Conservation (phyloP, 2,797 vertebrate species). For the Cyclura pinguis region DNA sequence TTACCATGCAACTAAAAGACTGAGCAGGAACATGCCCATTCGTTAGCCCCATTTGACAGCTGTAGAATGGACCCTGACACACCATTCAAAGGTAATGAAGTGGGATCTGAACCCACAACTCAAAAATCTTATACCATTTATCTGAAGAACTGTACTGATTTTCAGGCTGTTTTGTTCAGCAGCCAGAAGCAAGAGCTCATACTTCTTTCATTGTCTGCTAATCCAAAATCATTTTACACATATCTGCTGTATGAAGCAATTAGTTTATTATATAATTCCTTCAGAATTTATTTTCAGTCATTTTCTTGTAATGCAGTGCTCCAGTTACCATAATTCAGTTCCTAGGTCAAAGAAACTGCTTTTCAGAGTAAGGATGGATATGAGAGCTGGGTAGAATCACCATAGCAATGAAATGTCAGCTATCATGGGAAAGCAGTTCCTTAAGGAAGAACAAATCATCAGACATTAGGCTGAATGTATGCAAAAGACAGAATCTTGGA, state of each 20-base stretch:
- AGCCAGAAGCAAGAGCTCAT: not conserved
- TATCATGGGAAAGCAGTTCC: conserved; percentile 15
- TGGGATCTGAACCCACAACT: not conserved
- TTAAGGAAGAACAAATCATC: not conserved
- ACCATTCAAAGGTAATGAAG: not conserved
- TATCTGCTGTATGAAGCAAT: conserved; percentile 52
- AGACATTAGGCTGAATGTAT: conserved; percentile 13
- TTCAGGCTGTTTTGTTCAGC: not conserved
- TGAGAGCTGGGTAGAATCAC: conserved; percentile 30
- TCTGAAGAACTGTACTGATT: not conserved
- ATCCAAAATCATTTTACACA: conserved; percentile 39
- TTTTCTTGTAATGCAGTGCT: conserved; percentile 40
- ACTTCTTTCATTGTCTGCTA: not conserved
- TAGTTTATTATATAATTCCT: conserved; percentile 50
- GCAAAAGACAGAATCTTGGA: conserved; percentile 1
- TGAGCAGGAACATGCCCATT: no score
- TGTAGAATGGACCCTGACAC: not conserved
- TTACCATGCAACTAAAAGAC: no score
- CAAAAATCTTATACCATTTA: not conserved
- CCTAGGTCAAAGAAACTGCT: conserved; percentile 38
- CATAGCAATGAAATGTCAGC: conserved; percentile 27
- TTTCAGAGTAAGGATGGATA: conserved; percentile 33
- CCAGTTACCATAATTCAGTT: conserved; percentile 49
- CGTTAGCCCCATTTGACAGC: not conserved
- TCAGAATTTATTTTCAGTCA: conserved; percentile 51